A percentile compares a stretch with the other conserved stretches of the same genome.
Conservation (phyloP, 1,140 invertebrate genomes). For the Augochlora pura region DNA sequence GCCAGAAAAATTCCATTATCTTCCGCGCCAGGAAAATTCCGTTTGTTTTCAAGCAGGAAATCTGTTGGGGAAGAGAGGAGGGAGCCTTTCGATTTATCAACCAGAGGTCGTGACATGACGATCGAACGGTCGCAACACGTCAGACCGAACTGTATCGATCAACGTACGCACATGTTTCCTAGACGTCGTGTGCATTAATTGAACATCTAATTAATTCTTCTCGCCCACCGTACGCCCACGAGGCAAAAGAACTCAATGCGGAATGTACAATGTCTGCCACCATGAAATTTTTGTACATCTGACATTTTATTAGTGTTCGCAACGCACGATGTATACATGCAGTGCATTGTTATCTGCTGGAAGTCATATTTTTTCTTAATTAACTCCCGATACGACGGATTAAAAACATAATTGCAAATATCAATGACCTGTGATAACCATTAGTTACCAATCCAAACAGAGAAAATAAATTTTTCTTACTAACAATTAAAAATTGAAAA, state of each 20-base stretch:
- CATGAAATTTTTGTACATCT: too few species aligned
- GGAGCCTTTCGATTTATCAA: not conserved
- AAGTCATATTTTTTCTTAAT: too few species aligned
- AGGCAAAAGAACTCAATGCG: slow-evolving; percentile 11
- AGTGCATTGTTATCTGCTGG: too few species aligned
- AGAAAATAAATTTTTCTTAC: too few species aligned
- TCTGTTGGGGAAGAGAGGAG: not conserved
- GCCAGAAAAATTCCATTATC: not conserved
- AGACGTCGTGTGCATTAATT: slow-evolving; percentile 10
- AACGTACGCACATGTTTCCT: not conserved
- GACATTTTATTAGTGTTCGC: too few species aligned
- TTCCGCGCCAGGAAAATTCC: not conserved
- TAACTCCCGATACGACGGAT: too few species aligned
- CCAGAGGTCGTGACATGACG: slow-evolving; percentile 3
- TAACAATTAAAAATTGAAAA: too few species aligned
- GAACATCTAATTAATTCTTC: slow-evolving; percentile 19
- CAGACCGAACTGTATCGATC: slow-evolving; percentile 19
- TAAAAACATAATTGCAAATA: too few species aligned
- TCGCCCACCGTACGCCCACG: slow-evolving; percentile 59
- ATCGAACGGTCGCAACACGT: slow-evolving; percentile 1
- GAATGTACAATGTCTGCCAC: too few species aligned
- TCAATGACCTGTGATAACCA: too few species aligned
- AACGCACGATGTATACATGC: too few species aligned
- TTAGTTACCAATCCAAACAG: too few species aligned
- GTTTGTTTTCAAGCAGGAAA: not conserved